These are phyloP conservation scores for Stenolophus ochropezus DNA, from an alignment of 2,888 invertebrate genomes.

Conservation along the genomic window DNA sequence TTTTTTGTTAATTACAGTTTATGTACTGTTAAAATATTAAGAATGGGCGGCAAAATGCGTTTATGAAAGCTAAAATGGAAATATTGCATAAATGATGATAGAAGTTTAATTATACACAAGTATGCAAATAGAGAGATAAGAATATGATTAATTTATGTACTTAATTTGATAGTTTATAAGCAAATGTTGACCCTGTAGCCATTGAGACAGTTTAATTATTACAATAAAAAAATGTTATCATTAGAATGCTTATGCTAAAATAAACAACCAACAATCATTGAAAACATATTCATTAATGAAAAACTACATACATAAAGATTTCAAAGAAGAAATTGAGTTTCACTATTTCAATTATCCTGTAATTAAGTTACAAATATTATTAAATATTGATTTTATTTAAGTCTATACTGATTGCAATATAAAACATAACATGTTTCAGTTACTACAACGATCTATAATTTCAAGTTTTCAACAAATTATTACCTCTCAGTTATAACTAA, in stretches of 20 bases:
- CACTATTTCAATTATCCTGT: no score
- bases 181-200: neutral
- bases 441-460: no score
- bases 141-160: neutral
- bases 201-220: neutral
- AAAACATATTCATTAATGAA: neutral
- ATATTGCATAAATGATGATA: neutral
- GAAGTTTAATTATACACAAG: neutral
- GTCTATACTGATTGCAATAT: no score
- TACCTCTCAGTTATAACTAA: no score
- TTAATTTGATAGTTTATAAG: neutral
- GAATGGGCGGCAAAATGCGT: neutral
- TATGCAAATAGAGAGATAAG: neutral
- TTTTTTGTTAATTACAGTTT: neutral
- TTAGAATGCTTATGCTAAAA: neutral
- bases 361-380: no score
- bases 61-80: neutral
- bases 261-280: neutral
- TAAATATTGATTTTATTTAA: no score
- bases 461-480: no score
- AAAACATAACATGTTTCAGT: no score
- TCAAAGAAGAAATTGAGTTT: no score
- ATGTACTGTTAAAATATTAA: neutral
- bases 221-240: neutral
- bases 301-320: neutral